These are phyloP conservation scores for Acridotheres tristis DNA, from an alignment of 2,797 vertebrate genomes.

Conservation along the genomic window DNA sequence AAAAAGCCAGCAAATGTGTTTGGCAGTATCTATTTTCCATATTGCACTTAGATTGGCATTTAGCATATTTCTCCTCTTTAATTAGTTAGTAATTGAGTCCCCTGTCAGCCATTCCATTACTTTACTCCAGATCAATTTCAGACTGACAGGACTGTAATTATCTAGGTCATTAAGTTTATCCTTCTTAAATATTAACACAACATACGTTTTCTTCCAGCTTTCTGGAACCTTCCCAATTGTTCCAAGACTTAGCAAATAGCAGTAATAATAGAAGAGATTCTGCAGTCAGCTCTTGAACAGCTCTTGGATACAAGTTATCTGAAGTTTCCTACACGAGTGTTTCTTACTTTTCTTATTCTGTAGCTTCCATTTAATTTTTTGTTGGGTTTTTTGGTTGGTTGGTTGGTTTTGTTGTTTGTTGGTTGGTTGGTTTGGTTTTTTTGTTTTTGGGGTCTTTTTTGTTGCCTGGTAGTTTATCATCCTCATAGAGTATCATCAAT, in stretches of 20 bases:
- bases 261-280: not conserved
- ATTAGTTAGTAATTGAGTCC: conserved; percentile 66
- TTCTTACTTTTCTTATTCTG: not conserved
- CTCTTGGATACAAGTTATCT: not conserved
- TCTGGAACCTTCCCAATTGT: conserved; percentile 55
- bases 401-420: not conserved
- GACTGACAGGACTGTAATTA: conserved; percentile 64
- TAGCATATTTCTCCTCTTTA: conserved; percentile 64
- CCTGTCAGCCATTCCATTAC: conserved; percentile 61
- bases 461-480: not conserved
- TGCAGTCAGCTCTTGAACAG: not conserved
- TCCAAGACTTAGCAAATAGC: not conserved
- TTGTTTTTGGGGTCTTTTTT: not conserved
- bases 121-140: conserved; percentile 61
- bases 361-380: not conserved
- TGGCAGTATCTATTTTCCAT: conserved; percentile 21
- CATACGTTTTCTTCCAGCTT: conserved; percentile 40
- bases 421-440: not conserved
- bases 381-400: not conserved
- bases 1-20: conserved; percentile 13
- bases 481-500: not conserved
- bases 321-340: not conserved
- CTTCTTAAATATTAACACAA: conserved; percentile 67
- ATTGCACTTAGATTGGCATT: conserved; percentile 45
- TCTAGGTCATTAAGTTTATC: conserved; percentile 68